Percentiles rank a stretch among this genome's conserved stretches.
Evolutionary conservation across 2,113 vertebrate genomes (phyloP).

Genomic region (Circaetus gallicus): DNA sequence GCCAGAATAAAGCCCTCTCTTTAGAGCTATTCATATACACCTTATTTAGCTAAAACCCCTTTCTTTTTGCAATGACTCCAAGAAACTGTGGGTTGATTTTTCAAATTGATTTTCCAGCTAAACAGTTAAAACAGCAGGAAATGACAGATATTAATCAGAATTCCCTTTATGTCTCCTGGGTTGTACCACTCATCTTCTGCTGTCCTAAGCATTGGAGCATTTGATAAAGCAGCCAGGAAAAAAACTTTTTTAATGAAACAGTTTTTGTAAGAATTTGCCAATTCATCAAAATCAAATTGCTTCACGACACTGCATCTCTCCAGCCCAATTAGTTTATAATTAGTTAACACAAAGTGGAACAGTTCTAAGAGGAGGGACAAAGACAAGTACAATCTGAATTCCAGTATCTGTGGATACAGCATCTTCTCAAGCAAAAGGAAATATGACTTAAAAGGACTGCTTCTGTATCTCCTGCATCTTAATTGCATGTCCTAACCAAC

Average conservation of each 20-base stretch:
- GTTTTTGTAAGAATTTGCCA: neutral
- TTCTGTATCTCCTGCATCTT: neutral
- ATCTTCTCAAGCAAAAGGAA: neutral
- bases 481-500: neutral
- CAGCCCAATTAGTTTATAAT: neutral
- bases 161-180: neutral
- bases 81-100: neutral
- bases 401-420: neutral
- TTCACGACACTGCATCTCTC: neutral
- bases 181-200: neutral
- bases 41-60: neutral
- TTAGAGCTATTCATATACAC: neutral
- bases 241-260: neutral
- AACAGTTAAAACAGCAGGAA: neutral
- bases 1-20: neutral
- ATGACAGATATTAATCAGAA: constrained; percentile 18
- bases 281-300: constrained; percentile 38
- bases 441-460: neutral
- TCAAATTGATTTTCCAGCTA: neutral
- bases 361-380: neutral
- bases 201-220: neutral
- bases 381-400: neutral
- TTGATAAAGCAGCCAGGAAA: neutral
- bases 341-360: neutral
- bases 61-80: neutral